Conservation (phyloP, 2,888 invertebrate species). For the Drosophila quinaria region DNA sequence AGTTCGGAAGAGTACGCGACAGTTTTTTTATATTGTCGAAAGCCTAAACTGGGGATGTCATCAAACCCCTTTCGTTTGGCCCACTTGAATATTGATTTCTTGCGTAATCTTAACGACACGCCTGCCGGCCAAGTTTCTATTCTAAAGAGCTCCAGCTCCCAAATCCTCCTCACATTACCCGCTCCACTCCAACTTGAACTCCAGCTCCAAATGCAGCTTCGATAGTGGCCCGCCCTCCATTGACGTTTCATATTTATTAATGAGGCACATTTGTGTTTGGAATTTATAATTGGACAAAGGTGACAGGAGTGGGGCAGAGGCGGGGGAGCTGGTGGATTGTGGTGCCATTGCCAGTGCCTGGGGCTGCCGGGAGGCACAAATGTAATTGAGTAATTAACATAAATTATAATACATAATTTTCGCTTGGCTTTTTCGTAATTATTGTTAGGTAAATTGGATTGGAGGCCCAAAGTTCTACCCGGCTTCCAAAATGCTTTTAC, state of each 20-base stretch:
- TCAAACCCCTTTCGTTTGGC: slow-evolving; percentile 62
- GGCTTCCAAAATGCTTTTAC: slow-evolving; percentile 26
- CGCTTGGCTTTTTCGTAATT: slow-evolving; percentile 71
- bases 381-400: slow-evolving; percentile 85
- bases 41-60: slow-evolving; percentile 10
- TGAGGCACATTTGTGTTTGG: slow-evolving; percentile 82
- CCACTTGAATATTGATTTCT: slow-evolving; percentile 80
- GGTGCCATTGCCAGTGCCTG: slow-evolving; percentile 18
- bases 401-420: slow-evolving; percentile 83
- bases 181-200: neutral
- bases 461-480: slow-evolving; percentile 22
- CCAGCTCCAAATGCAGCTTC: slow-evolving; percentile 20
- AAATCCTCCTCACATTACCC: neutral
- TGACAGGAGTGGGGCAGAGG: slow-evolving; percentile 22
- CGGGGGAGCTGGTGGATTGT: neutral
- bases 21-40: slow-evolving; percentile 29
- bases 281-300: slow-evolving; percentile 80
- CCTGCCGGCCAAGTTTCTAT: slow-evolving; percentile 33
- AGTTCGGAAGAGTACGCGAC: slow-evolving; percentile 32
- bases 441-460: slow-evolving; percentile 79
- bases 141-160: slow-evolving; percentile 2
- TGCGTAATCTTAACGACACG: slow-evolving; percentile 74
- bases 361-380: slow-evolving; percentile 63
- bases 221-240: slow-evolving; percentile 70
- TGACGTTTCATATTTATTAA: slow-evolving; percentile 83